Conservation (phyloP, 2,888 invertebrate species). For the Aporophyla lueneburgensis region DNA sequence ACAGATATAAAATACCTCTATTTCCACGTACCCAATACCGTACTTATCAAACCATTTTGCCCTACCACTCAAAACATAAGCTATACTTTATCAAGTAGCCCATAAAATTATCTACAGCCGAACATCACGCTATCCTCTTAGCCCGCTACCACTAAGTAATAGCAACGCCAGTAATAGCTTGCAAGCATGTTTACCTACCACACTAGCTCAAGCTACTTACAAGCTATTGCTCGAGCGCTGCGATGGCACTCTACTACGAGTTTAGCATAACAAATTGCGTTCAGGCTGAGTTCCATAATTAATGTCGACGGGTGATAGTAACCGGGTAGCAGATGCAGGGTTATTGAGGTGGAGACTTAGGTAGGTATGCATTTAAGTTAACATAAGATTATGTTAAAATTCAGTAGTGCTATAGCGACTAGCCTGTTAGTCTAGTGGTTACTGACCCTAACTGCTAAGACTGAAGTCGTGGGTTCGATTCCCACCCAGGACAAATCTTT, state of each 20-base stretch:
- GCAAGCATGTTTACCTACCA: slow-evolving; percentile 31
- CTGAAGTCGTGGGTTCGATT: no score
- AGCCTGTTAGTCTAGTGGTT: no score
- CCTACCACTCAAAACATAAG: slow-evolving; percentile 7
- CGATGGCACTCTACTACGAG: slow-evolving; percentile 48
- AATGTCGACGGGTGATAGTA: slow-evolving; percentile 30
- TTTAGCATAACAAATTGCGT: slow-evolving; percentile 60
- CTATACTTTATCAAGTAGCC: slow-evolving; percentile 10
- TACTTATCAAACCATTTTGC: no score
- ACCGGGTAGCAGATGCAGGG: slow-evolving; percentile 27
- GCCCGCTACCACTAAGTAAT: slow-evolving; percentile 20
- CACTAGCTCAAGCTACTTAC: slow-evolving; percentile 40
- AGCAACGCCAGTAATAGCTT: slow-evolving; percentile 27
- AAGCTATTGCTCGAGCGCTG: slow-evolving; percentile 4
- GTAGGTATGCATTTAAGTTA: neutral
- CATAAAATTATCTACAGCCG: slow-evolving; percentile 11
- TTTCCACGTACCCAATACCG: no score
- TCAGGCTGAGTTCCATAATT: slow-evolving; percentile 51
- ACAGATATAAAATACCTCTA: neutral
- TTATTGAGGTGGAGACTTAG: neutral
- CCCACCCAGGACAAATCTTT: no score
- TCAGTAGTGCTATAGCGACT: neutral
- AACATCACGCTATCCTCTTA: slow-evolving; percentile 12
- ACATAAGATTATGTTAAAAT: neutral
- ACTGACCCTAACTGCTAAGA: no score